Base-by-base conservation (phyloP, 2,888 invertebrate species). In the Watsonalla binaria region DNA sequence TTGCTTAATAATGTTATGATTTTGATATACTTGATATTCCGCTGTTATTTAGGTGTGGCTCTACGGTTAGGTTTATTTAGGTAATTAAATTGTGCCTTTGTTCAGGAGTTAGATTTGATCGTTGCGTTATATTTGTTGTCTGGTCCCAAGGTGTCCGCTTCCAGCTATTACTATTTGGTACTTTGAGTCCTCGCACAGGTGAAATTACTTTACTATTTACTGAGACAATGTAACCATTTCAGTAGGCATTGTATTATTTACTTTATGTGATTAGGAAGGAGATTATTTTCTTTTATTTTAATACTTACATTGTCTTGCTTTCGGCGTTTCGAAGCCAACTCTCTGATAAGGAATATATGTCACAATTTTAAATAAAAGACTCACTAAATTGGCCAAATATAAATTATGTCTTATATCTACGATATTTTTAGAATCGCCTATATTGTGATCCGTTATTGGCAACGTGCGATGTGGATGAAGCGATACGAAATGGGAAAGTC, bases 141-240 rank as follows among this genome's bases (percentile, higher is more conserved):
- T 45, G 45, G 47, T 52, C 37, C 13, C 11, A 51, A 13, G 34
- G 33, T 15, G 33, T n/a, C 45, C 9, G 45, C 45, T 51, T 45
- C 14, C 14, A 35, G 46, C 51, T 45, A 33, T 45, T 42, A 34
- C 24, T 34, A 45, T 51, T 51, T 53, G 42, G 13, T 46, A 55
- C 51, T 53, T 48, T 51, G 24, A 24, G 66, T 79, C 82, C 82
- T 86, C 81, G 82, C 84, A 79, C 65, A 68, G 42, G 71, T 72
- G 75, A 72, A 73, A 72, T 71, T 70, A 58, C 64, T 55, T 54
- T 61, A 60, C 70, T 84, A 79, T 84, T 80, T 81, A 84, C 80
- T 80, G 49, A 66, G 63, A 71, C 66, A 65, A 65, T 71, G 68
- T 76, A 72, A 68, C 70, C 67, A 70, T 69, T 76, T 74, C 70